Base-by-base conservation (phyloP, 2,888 invertebrate genomes). In the Erebia ligea region DNA sequence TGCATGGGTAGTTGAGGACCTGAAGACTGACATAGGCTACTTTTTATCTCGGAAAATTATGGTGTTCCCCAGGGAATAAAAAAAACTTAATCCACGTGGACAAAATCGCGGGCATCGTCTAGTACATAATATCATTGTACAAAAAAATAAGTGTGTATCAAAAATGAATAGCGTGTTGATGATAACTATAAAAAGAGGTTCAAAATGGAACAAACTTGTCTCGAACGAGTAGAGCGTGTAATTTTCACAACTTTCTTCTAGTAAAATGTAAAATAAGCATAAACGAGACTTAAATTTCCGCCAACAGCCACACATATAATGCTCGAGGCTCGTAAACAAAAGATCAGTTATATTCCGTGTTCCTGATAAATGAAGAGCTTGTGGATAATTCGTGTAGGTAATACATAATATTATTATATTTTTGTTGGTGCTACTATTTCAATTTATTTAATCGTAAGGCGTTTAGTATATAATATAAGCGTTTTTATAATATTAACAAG, bases 291-390 rank as follows among this genome's bases (percentile, higher is more conserved):
- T 78, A 81, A 81, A 80, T 77, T 81, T 77, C 72, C 45, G 75
- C 67, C 71, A 80, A 81, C 77, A 79, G 78, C 76, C 78, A 78
- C 79, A 81, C 77, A 79, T 81, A 82, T 81, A 82, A 80, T 78
- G 78, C 73, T 70, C 76, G 71, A 72, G 74, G 79, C 77, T 81
- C 81, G 81, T 83, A 83, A 82, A 82, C 82, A 81, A 80, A 79
- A 81, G 82, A 82, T 82, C 78, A 78, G 77, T 79, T 79, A 73
- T 59, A 70, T 59, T 62, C 70, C 68, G 68, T 54, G 70, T 63
- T 56, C 67, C 54, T 50, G 58, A 40, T 42, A 66, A 11, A 54
- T 11, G 54, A 52, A 34, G 52, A 64, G 50, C 25, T 34, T 11
- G 34, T 17, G 40, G 25, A 6, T n/a, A 25, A 25, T 54, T 54